phyloP scores from a whole-genome alignment of 2,888 invertebrate species.

The Augochlorella aurata region DNA sequence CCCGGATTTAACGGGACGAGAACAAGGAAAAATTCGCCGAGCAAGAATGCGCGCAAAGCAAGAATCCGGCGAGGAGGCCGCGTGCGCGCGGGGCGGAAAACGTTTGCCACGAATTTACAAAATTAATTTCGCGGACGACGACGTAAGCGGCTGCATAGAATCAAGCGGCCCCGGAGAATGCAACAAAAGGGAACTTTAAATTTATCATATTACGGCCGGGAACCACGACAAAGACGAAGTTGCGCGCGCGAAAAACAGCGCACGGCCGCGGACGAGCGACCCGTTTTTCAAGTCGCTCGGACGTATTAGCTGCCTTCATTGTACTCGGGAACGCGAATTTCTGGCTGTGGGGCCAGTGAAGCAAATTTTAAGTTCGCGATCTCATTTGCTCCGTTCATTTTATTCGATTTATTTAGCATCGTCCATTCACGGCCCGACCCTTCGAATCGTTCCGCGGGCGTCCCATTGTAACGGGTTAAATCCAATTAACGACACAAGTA shows the following conservation, averaged over 20 bases:
- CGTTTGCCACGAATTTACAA: conserved; percentile 20
- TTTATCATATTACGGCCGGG: conserved; percentile 3
- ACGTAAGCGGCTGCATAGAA: conserved; percentile 6
- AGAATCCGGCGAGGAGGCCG: not conserved
- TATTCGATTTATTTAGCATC: not conserved
- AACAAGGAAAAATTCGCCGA: not conserved
- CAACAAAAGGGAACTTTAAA: conserved; percentile 13
- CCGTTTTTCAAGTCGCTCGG: conserved; percentile 11
- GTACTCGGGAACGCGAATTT: not conserved
- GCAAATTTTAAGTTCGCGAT: not conserved
- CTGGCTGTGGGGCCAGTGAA: not conserved
- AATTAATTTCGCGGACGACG: conserved; percentile 18
- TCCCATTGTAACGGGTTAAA: too few relatives aligned
- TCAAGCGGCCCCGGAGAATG: not conserved
- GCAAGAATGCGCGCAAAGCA: conserved; percentile 6
- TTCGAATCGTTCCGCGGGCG: too few relatives aligned
- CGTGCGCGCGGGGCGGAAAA: not conserved
- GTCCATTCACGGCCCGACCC: not conserved
- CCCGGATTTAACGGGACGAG: not conserved
- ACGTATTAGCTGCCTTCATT: conserved; percentile 7
- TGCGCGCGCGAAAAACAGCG: conserved; percentile 13
- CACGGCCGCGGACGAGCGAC: not conserved
- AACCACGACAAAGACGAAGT: conserved; percentile 14
- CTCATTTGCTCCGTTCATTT: not conserved
- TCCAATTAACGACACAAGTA: too few relatives aligned